Evolutionary conservation across 2,797 vertebrate species (phyloP), one percentile per base, ranked within the genome.

Genomic region (Sebastes melanostomus): DNA sequence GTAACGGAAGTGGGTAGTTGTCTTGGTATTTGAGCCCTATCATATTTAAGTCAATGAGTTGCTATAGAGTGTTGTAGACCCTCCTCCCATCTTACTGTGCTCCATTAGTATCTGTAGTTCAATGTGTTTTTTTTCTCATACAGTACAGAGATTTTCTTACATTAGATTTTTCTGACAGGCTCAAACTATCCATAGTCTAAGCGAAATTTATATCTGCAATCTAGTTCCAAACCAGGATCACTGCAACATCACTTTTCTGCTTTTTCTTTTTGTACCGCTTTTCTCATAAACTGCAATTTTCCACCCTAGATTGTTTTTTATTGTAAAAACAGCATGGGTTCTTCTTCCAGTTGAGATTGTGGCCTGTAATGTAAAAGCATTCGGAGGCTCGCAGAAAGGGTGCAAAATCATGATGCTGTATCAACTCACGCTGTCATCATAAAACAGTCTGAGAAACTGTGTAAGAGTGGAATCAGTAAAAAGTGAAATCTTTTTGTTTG

Each of bases 401-500:
- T 52, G 56, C 50, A 62, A 78, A 69, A 66, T 77, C 60, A 2
- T 42, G 52, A 76, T 73, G 62, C 67, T 70, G 75, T 71, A 72
- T 88, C 77, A 87, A 10, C 75, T 87, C 74, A 56, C 18, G 2
- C 38, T 75, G 84, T 73, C 82, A 81, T 83, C 82, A 61, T 78
- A 68, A 90, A 84, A 80, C 76, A 63, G 75, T 38, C 60, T 79
- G 65, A 66, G 69, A 54, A 86, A 66, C 58, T 50, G 69, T 78
- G 68, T 69, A 81, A 72, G 56, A 84, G 72, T 24, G 60, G 62
- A 83, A 85, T 80, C 59, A 22, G 79, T 69, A 72, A 66, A 75
- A 84, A 82, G 12, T 27, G 72, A 81, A 82, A 74, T 86, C 61
- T 85, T 86, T 79, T 66, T 46, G 71, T 88, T 87, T 14, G 18